phyloP scores from a whole-genome alignment of 2,113 vertebrate genomes.

The Ctenomys sociabilis region DNA sequence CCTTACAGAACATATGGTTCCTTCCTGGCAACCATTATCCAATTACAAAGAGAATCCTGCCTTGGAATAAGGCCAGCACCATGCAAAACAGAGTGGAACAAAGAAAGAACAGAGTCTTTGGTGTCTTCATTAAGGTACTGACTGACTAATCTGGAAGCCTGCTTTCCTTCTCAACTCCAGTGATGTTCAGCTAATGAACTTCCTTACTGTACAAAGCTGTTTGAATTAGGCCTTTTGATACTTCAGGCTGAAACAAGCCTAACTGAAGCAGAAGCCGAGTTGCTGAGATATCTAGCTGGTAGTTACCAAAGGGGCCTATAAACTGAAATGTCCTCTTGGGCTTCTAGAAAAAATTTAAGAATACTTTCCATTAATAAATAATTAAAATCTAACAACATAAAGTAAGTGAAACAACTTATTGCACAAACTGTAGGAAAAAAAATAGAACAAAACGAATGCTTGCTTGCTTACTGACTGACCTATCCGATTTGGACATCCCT shows the following conservation, averaged over 20 bases:
- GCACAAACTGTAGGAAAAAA: slow-evolving; percentile 41
- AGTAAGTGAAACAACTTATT: slow-evolving; percentile 11
- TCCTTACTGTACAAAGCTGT: background rate
- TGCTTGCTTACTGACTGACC: background rate
- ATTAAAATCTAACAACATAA: slow-evolving; percentile 42
- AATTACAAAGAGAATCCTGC: slow-evolving; percentile 36
- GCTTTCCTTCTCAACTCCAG: background rate
- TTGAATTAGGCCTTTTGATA: slow-evolving; percentile 37
- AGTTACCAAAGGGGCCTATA: background rate
- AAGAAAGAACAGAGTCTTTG: slow-evolving; percentile 13
- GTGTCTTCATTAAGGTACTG: slow-evolving; percentile 34
- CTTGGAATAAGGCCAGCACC: slow-evolving; percentile 23
- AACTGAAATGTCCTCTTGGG: slow-evolving; percentile 32
- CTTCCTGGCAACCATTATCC: slow-evolving; percentile 27
- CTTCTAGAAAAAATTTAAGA: background rate
- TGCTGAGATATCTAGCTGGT: background rate
- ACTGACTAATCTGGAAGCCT: background rate
- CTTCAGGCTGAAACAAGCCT: slow-evolving; percentile 5
- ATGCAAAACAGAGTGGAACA: background rate
- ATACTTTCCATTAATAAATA: slow-evolving; percentile 30
- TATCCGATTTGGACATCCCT: slow-evolving; percentile 23
- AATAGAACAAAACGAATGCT: background rate
- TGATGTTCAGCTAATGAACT: background rate
- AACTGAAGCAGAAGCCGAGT: slow-evolving; percentile 33
- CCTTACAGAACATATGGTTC: background rate